Evolutionary conservation across 2,113 vertebrate genomes (phyloP).

Genomic region (human (Homo sapiens)): GRCh38 chr6:147967001-147967500

Average conservation of each 20-base stretch:
- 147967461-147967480: not conserved
- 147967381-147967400: not conserved
- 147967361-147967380: not conserved
- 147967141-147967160: not conserved
- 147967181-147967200: not conserved
- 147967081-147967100: no score
- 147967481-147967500: not conserved
- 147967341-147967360: not conserved
- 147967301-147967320: not conserved
- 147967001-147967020: not conserved
- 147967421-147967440: not conserved
- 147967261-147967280: not conserved
- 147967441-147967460: not conserved
- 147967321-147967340: not conserved
- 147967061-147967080: fast-evolving
- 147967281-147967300: not conserved
- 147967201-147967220: not conserved
- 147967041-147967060: not conserved
- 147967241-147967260: not conserved
- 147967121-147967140: not conserved
- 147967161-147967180: not conserved
- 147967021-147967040: not conserved
- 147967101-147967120: not conserved
- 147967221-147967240: not conserved
- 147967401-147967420: not conserved